Conservation (phyloP, 1,140 invertebrate species). For the Drosophila watanabei region DNA sequence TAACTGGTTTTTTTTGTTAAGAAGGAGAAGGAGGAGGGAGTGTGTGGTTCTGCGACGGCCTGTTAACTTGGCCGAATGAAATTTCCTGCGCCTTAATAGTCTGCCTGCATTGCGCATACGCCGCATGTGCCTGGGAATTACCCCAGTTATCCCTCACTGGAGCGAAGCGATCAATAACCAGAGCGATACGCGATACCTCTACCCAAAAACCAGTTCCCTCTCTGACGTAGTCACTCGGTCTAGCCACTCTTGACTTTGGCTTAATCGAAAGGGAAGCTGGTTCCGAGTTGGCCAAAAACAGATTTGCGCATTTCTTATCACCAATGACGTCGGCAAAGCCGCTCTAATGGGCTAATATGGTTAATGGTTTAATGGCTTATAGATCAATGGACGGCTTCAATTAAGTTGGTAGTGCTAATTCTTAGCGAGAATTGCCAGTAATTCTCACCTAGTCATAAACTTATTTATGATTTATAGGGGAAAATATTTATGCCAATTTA, state of each 20-base stretch:
- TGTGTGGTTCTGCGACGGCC: conserved; percentile 23
- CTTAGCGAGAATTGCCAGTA: neutral
- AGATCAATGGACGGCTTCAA: conserved; percentile 15
- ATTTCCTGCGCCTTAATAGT: conserved; percentile 63
- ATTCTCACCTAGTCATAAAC: conserved; percentile 27
- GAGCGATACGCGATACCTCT: conserved; percentile 21
- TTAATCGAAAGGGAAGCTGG: conserved; percentile 16
- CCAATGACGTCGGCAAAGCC: conserved; percentile 15
- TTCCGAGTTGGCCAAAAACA: conserved; percentile 12
- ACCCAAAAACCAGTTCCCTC: conserved; percentile 34
- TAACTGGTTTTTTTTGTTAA: conserved; percentile 38
- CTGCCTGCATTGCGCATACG: conserved; percentile 78
- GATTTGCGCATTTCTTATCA: conserved; percentile 26
- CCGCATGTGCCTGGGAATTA: conserved; percentile 55
- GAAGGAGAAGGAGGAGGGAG: conserved; percentile 5
- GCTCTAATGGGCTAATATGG: conserved; percentile 21
- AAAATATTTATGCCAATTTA: conserved; percentile 14
- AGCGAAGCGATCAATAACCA: conserved; percentile 19
- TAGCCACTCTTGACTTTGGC: conserved; percentile 51
- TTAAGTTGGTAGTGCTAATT: conserved; percentile 18
- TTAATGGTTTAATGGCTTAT: conserved; percentile 23
- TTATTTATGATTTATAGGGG: conserved; percentile 9
- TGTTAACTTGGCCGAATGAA: conserved; percentile 57
- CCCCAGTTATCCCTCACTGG: conserved; percentile 42
- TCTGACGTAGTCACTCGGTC: conserved; percentile 43